Evolutionary conservation across 2,888 invertebrate genomes (phyloP), one percentile per base, ranked within the genome.

Genomic region (Lingula anatina): DNA sequence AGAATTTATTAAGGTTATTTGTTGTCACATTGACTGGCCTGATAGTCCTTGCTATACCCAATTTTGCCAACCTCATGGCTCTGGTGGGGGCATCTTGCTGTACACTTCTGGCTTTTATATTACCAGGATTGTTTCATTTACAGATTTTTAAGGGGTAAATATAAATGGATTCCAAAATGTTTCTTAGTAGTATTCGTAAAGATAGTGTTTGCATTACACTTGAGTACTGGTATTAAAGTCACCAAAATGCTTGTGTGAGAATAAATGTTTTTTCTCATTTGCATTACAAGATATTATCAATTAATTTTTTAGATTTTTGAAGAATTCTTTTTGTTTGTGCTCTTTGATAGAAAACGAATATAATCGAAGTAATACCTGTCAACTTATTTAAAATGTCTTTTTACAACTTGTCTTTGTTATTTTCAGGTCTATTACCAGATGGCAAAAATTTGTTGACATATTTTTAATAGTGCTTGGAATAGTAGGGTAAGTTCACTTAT

Each of bases 21-120:
- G 59, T 78, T 60, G 78, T 79, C 24, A 37, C 65, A 4, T 42
- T 70, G 52, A 77, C 78, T 5, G 78, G 78, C 5, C 25, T 73
- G 28, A 64, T 78, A n/a, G 77, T 78, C 43, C 50, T 73, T 46
- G 59, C 67, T 15, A 71, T 79, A 21, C 79, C 78, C 4, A 75
- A 75, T 60, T 79, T 79, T 65, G 75, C 75, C 37, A 73, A 74
- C 50, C 63, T 79, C 43, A 77, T 78, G 76, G 78, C 77, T 3
- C 62, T 79, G 27, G 71, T 79, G 18, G 79, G 79, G 12, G 75
- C 78, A 24, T 73, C 75, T 3, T 79, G 78, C 59, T 79, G 78
- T 60, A 78, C 76, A 0, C 60, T 78, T 47, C 61, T 79, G 50
- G 77, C 78, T 25, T 79, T 79, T 58, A 75, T 76, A 21, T 58